Evolutionary conservation across 2,797 vertebrate genomes (phyloP), one percentile per base, ranked within the genome.

Genomic region (Agapornis canus): DNA sequence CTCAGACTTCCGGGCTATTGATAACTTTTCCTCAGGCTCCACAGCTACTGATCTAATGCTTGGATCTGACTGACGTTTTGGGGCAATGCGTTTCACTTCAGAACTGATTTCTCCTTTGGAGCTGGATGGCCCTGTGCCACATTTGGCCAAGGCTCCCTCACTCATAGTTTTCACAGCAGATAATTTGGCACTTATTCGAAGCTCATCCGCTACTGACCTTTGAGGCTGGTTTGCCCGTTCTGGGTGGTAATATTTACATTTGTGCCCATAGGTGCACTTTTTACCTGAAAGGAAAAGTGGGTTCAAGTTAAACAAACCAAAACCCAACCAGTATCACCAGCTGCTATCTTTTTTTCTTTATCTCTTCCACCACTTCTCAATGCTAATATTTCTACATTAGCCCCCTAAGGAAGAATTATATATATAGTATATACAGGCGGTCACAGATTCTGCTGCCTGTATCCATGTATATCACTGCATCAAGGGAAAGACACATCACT

Each of bases 161-260:
- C 99, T 99, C 99, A 99, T 99, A 12, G 99, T 99, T 98, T 99
- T 99, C 94, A 99, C 99, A 20, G 99, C 99, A 73, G 99, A 99
- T 94, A 99, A 97, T 98, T 99, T 99, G 97, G 99, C 99, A 97
- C 99, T 99, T 95, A 99, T 99, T 96, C 99, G 98, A 88, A 99
- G 99, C 96, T 99, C 99, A 87, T 99, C 99, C 65, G 99, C 99
- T 94, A 99, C 99, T 10, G 99, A 99, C 82, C 99, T 98, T 98
- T 98, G 98, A 11, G 99, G 99, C 96, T 99, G 99, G 97, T 99
- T 99, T 92, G 99, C 99, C 79, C 99, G 99, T 97, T 99, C 99
- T 21, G 99, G 99, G 93, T 99, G 99, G 97, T 99, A 99, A 98
- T 99, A 99, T 98, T 99, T 99, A 98, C 99, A 99, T 98, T 99